These are phyloP conservation scores for Phalacrocorax aristotelis DNA, from an alignment of 2,113 vertebrate species.

Conservation along the genomic window DNA sequence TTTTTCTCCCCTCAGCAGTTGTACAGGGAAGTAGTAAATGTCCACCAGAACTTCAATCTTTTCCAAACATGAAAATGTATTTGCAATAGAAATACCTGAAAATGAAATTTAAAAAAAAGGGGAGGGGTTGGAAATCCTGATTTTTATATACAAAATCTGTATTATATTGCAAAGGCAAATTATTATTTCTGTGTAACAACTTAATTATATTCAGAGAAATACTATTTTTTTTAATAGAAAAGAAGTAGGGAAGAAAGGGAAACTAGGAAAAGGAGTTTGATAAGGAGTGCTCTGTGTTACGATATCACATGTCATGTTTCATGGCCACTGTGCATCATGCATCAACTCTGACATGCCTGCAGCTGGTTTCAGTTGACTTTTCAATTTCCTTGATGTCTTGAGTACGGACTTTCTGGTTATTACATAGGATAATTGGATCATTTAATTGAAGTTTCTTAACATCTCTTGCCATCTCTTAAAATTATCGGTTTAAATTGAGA, in stretches of 20 bases:
- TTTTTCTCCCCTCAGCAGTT: not conserved
- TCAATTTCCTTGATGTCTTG: not conserved
- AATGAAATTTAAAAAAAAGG: not conserved
- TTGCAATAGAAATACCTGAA: not conserved
- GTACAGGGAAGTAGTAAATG: not conserved
- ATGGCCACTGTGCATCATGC: not conserved
- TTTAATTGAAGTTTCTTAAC: not conserved
- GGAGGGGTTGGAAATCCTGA: not conserved
- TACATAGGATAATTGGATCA: not conserved
- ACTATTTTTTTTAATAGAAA: not conserved
- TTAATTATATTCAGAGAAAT: not conserved
- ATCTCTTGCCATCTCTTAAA: not conserved
- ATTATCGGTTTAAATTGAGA: not conserved
- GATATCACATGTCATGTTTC: not conserved
- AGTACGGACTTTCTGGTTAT: not conserved
- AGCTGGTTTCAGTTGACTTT: not conserved
- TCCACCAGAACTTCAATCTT: not conserved
- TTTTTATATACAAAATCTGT: not conserved
- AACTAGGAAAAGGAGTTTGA: not conserved
- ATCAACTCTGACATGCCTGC: not conserved
- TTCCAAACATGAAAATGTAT: not conserved
- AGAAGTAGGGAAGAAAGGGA: not conserved
- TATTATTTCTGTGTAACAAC: not conserved
- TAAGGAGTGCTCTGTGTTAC: not conserved
- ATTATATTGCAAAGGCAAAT: not conserved